Evolutionary conservation across 2,888 invertebrate species (phyloP).

Genomic region (Ectemnius lituratus): DNA sequence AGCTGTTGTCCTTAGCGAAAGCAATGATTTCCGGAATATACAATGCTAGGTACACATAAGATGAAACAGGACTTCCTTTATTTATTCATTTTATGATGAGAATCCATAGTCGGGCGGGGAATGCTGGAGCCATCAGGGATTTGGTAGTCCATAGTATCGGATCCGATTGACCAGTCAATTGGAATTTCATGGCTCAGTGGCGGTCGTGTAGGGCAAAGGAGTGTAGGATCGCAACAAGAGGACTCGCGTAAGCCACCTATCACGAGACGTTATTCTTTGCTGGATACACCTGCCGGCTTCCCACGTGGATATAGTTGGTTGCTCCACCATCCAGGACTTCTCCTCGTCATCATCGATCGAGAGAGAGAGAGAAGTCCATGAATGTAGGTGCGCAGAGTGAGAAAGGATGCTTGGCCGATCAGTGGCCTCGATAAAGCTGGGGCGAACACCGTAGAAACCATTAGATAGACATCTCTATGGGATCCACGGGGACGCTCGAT

Average conservation of each 20-base stretch:
- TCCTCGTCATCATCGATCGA: slow-evolving; percentile 37
- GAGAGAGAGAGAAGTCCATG: not conserved
- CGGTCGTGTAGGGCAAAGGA: not conserved
- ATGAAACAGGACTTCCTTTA: no score
- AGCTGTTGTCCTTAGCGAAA: no score
- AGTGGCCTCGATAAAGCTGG: slow-evolving; percentile 47
- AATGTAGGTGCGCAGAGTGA: not conserved
- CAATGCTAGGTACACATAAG: no score
- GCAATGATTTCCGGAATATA: no score
- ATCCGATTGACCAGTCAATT: not conserved
- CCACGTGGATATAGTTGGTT: slow-evolving; percentile 37
- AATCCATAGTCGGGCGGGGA: no score
- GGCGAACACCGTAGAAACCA: slow-evolving; percentile 21
- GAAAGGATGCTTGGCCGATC: slow-evolving; percentile 38
- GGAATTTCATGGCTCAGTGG: not conserved
- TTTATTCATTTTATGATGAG: no score
- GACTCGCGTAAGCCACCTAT: slow-evolving; percentile 37
- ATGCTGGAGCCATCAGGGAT: no score
- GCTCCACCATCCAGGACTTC: not conserved
- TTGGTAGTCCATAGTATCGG: no score
- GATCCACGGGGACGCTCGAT: slow-evolving; percentile 50
- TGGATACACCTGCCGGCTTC: slow-evolving; percentile 61
- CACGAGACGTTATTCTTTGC: slow-evolving; percentile 42
- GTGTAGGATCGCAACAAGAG: slow-evolving; percentile 30
- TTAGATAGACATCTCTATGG: slow-evolving; percentile 61